Percentiles rank a stretch among this genome's conserved stretches.
Conservation (phyloP, 2,113 vertebrate species). For the Ictalurus punctatus region DNA sequence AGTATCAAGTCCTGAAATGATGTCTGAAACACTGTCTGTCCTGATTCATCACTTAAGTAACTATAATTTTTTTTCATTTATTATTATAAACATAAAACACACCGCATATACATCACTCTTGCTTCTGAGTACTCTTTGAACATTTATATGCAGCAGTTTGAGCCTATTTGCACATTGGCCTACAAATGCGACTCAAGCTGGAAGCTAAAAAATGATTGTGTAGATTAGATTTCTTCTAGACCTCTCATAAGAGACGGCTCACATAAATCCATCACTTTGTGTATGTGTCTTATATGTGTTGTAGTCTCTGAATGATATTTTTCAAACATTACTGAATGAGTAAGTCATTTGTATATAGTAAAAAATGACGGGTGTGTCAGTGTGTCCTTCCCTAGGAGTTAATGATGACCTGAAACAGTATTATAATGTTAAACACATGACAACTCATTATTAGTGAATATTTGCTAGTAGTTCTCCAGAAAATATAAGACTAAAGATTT, state of each 20-base stretch:
- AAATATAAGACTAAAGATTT: not conserved
- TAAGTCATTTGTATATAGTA: not conserved
- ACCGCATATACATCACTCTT: not conserved
- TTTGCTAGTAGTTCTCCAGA: not conserved
- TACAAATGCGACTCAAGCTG: not conserved
- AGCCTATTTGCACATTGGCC: not conserved
- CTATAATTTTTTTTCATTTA: not conserved
- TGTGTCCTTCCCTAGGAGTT: not conserved
- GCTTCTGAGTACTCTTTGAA: not conserved
- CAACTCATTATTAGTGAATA: not conserved
- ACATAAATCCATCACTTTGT: not conserved
- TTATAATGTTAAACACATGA: not conserved
- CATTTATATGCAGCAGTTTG: not conserved
- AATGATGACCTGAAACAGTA: not conserved
- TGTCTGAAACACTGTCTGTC: not conserved
- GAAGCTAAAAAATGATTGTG: not conserved
- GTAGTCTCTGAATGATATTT: not conserved
- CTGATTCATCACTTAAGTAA: not conserved
- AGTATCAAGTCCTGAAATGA: not conserved
- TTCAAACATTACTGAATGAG: not conserved
- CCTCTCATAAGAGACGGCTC: not conserved
- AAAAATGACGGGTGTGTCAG: not conserved
- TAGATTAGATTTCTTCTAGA: not conserved
- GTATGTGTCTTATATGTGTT: not conserved
- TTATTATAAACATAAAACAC: not conserved